Conservation (phyloP, 1,140 invertebrate genomes). For the Zelostemma sp. region DNA sequence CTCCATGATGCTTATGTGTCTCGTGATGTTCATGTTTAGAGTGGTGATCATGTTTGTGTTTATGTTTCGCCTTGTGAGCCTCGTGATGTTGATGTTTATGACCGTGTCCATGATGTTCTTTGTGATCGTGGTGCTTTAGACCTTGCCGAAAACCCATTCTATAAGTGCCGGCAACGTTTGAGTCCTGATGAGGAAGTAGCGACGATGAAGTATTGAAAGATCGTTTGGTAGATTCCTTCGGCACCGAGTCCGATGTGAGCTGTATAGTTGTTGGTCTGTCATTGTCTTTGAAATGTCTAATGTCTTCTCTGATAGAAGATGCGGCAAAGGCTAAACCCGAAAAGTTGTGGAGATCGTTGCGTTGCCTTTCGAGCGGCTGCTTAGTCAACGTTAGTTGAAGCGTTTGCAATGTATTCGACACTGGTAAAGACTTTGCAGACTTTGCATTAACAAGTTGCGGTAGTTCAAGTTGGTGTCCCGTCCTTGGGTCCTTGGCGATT, state of each 20-base stretch:
- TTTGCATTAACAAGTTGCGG: conserved; percentile 27
- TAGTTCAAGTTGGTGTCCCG: conserved; percentile 37
- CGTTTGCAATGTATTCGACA: conserved; percentile 27
- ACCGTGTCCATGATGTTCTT: conserved; percentile 56
- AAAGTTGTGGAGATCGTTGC: conserved; percentile 28
- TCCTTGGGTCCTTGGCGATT: conserved; percentile 50
- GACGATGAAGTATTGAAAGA: conserved; percentile 4
- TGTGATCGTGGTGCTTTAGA: conserved; percentile 49
- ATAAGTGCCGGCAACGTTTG: conserved; percentile 25
- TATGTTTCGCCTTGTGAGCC: conserved; percentile 45
- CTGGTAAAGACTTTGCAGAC: conserved; percentile 27
- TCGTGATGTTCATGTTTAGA: conserved; percentile 48
- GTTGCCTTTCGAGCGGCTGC: conserved; percentile 53
- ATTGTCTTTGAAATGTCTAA: background rate
- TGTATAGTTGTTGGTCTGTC: background rate
- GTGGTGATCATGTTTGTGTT: conserved; percentile 55
- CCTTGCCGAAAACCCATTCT: conserved; percentile 11
- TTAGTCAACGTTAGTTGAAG: conserved; percentile 26
- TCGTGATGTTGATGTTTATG: conserved; percentile 59
- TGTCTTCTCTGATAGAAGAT: background rate
- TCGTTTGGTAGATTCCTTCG: background rate
- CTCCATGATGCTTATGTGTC: conserved; percentile 42
- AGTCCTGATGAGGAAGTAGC: conserved; percentile 17
- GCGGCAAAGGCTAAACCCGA: conserved; percentile 11
- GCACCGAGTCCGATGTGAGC: conserved; percentile 1